Conservation (phyloP, 2,797 vertebrate species). For the Acrocephalus scirpaceus region DNA sequence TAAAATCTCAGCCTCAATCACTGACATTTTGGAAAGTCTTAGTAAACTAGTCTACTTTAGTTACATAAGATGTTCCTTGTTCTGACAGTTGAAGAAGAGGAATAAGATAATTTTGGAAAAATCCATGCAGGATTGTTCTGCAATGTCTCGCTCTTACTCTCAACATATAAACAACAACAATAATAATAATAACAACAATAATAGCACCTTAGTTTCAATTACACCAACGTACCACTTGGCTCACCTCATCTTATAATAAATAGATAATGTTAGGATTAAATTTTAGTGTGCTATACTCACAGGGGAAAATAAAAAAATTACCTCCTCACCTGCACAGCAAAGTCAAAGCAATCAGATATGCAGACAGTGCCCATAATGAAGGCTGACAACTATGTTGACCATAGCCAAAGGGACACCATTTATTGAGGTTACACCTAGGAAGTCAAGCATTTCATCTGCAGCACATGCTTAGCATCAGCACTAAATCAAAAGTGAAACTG, state of each 20-base stretch:
- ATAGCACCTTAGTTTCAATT: neutral
- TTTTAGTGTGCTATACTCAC: neutral
- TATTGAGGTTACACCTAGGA: neutral
- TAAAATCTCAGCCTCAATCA: neutral
- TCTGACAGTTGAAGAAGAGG: neutral
- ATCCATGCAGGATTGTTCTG: neutral
- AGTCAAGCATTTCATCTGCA: neutral
- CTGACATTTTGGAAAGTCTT: neutral
- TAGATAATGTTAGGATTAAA: neutral
- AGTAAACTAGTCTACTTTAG: neutral
- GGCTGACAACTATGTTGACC: neutral
- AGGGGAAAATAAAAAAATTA: neutral
- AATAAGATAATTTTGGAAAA: neutral
- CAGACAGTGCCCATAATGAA: neutral
- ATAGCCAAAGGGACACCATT: neutral
- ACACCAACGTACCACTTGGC: neutral
- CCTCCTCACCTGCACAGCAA: neutral
- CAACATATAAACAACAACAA: neutral
- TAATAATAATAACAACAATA: neutral
- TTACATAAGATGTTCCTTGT: neutral
- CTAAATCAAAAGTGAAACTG: slow-evolving; percentile 63
- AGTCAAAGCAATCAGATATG: neutral
- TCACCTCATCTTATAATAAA: neutral
- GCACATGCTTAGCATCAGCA: neutral
- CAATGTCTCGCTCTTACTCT: neutral